These are phyloP conservation scores for Loris lydekkerianus DNA, from an alignment of 2,797 vertebrate species.

Conservation along the genomic window DNA sequence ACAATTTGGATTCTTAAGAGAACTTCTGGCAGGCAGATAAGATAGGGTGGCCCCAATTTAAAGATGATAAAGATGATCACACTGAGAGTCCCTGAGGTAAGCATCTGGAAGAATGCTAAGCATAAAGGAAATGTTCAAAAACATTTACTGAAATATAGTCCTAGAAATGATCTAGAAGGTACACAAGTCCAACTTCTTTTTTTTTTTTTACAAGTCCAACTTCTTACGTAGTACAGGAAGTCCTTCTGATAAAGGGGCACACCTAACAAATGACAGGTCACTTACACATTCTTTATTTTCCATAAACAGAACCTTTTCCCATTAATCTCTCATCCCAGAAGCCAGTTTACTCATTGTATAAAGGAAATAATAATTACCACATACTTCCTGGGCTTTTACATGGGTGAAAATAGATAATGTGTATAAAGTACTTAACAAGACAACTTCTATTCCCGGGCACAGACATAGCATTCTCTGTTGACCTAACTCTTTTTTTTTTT, in stretches of 20 bases:
- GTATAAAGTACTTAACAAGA: constrained; percentile 35
- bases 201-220: background rate
- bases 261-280: background rate
- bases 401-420: constrained; percentile 25
- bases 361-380: constrained; percentile 10
- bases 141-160: constrained; percentile 4
- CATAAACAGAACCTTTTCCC: background rate
- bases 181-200: background rate
- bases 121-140: background rate
- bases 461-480: background rate
- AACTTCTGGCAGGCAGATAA: background rate
- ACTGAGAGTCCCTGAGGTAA: background rate
- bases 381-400: background rate
- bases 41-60: background rate
- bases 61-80: constrained; percentile 21
- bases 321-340: background rate
- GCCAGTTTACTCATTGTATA: background rate
- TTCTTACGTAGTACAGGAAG: background rate
- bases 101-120: background rate
- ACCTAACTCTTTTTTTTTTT: no score
- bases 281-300: constrained; percentile 51
- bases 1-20: background rate
- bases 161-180: background rate
- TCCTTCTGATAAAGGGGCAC: background rate
- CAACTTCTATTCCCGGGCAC: background rate